Evolutionary conservation across 1,140 invertebrate genomes (phyloP), one percentile per base, ranked within the genome.

Genomic region (Drosophila sturtevanti): DNA sequence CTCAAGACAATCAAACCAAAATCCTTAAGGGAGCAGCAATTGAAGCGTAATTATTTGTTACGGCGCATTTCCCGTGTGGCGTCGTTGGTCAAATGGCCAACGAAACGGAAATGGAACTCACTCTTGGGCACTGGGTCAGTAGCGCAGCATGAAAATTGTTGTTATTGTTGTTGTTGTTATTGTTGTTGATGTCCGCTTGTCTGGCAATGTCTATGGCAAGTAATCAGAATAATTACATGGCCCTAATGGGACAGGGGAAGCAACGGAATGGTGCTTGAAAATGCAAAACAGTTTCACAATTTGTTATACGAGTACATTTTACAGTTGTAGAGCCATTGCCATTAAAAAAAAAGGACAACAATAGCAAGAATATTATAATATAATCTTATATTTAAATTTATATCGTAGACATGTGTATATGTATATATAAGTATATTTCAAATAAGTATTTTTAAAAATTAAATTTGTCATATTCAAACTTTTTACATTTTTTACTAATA

Each of bases 31-130:
- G 61, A 70, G 67, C 77, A 65, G 63, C 84, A 87, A 89, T 87
- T 89, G 82, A 89, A 82, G 79, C 84, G 82, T 87, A 87, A 79
- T 87, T 87, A 89, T 79, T 87, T 85, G 79, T 76, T 87, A 77
- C 75, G 82, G 68, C 82, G 82, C 82, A 87, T 86, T 86, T 86
- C 82, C 82, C 82, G 63, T 71, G 81, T 77, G 77, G 79, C 81
- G 81, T 77, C 67, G 66, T 69, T 74, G 68, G 74, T 79, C 72
- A 77, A 85, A 70, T 77, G 68, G 52, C 68, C 74, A 69, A 48
- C 41, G 41, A 55, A 77, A 75, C 62, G 56, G 41, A 21, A 52
- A 34, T 51, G 41, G 24, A 37, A 54, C 54, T 35, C 35, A 61
- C 48, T 64, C 48, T 51, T 62, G 72, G 77, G 76, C 84, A 87